Percentiles rank a stretch among this genome's conserved stretches.
Evolutionary conservation across 2,113 vertebrate species (phyloP).

Genomic region (Lasiurus borealis): DNA sequence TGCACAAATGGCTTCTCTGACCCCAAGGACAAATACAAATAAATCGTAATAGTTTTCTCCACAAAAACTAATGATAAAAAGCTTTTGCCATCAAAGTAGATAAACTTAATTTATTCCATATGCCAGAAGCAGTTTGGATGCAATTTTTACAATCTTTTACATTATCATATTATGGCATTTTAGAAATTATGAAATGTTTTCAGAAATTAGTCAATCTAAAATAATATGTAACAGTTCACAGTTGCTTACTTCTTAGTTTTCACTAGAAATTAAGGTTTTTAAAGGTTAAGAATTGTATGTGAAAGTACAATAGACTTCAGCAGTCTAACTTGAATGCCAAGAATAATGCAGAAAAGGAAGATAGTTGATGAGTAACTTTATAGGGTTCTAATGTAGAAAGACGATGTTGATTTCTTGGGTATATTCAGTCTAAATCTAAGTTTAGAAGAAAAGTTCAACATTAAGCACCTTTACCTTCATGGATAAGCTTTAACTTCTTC

Average conservation of each 20-base stretch:
- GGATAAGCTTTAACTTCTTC: slow-evolving; percentile 10
- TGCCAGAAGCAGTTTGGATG: background rate
- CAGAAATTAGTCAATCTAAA: background rate
- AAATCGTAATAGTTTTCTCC: background rate
- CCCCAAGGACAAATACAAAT: background rate
- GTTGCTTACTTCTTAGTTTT: background rate
- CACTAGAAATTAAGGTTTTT: background rate
- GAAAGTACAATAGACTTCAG: slow-evolving; percentile 65
- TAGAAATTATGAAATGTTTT: background rate
- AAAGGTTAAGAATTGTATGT: slow-evolving; percentile 29
- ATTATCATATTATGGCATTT: background rate
- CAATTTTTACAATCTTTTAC: background rate
- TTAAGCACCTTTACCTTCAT: background rate
- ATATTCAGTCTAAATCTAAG: slow-evolving; percentile 41
- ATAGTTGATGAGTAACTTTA: slow-evolving; percentile 29
- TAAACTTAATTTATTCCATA: background rate
- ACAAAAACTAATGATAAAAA: background rate
- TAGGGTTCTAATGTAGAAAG: slow-evolving; percentile 50
- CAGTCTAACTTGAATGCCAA: slow-evolving; percentile 70
- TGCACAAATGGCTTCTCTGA: background rate
- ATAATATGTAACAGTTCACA: background rate
- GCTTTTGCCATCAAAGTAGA: background rate
- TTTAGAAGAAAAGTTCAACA: background rate
- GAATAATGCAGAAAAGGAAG: slow-evolving; percentile 56
- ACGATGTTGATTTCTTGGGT: slow-evolving; percentile 38